Conservation (phyloP, 2,113 vertebrate genomes). For the Sturnus vulgaris region DNA sequence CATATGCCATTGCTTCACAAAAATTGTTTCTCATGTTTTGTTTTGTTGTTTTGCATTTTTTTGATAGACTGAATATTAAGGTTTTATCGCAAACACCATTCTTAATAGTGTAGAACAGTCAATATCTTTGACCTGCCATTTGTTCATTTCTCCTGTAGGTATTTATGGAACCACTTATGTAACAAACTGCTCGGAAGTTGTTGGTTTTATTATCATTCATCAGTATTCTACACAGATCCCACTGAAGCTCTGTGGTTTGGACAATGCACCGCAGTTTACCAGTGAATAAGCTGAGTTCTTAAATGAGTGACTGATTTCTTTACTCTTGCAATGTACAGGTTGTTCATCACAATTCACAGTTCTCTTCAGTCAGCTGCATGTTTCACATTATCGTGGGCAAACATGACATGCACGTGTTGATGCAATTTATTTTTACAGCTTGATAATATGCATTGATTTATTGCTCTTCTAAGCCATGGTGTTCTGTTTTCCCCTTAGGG, state of each 20-base stretch:
- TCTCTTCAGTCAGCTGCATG: background rate
- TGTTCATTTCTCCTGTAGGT: background rate
- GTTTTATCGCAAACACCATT: background rate
- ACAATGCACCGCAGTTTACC: background rate
- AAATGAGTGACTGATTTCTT: conserved; percentile 46
- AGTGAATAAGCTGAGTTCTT: conserved; percentile 38
- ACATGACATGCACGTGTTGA: background rate
- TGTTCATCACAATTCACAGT: background rate
- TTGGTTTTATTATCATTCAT: conserved; percentile 35
- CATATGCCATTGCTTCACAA: background rate
- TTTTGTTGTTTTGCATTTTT: background rate
- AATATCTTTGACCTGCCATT: background rate
- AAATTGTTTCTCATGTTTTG: background rate
- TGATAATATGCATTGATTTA: background rate
- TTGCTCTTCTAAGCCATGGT: background rate
- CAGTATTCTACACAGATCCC: conserved; percentile 45
- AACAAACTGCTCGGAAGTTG: conserved; percentile 47
- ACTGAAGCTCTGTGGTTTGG: background rate
- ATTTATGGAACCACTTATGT: conserved; percentile 47
- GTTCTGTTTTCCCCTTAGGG: conserved; percentile 72
- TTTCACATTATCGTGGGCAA: background rate
- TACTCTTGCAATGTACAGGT: background rate
- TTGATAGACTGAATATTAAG: background rate
- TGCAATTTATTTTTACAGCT: background rate
- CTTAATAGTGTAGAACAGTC: background rate